A percentile compares a stretch with the other conserved stretches of the same genome.
Conservation (phyloP, 2,113 vertebrate genomes). For the Neotragus moschatus region DNA sequence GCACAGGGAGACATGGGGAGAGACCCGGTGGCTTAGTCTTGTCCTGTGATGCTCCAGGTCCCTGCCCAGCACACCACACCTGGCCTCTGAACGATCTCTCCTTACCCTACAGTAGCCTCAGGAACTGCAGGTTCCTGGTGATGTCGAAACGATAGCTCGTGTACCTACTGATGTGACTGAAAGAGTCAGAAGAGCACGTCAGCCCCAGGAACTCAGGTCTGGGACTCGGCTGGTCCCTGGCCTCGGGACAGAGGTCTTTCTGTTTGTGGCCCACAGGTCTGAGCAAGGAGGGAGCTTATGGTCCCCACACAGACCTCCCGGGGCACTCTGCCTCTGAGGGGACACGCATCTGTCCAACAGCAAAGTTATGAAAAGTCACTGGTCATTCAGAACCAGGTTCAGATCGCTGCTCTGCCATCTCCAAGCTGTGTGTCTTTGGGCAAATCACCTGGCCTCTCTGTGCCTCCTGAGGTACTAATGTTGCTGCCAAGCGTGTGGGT, state of each 20-base stretch:
- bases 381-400: neutral
- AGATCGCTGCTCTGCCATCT: neutral
- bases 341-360: neutral
- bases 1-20: neutral
- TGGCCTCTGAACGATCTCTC: conserved; percentile 56
- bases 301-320: neutral
- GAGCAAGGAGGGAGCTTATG: neutral
- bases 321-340: neutral
- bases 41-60: conserved; percentile 43
- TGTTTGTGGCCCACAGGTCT: neutral
- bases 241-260: neutral
- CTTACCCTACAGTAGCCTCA: conserved; percentile 42
- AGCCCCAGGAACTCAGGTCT: neutral
- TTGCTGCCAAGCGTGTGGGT: fast-evolving
- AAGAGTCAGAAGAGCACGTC: neutral
- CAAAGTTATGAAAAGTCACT: neutral
- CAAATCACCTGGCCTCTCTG: neutral
- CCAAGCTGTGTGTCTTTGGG: neutral
- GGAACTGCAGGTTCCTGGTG: fast-evolving
- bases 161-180: fast-evolving
- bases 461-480: neutral
- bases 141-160: fast-evolving
- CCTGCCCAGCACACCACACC: conserved; percentile 44
- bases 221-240: neutral
- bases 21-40: conserved; percentile 56